These are phyloP conservation scores for Eurystomus gularis DNA, from an alignment of 2,113 vertebrate species.

Conservation along the genomic window DNA sequence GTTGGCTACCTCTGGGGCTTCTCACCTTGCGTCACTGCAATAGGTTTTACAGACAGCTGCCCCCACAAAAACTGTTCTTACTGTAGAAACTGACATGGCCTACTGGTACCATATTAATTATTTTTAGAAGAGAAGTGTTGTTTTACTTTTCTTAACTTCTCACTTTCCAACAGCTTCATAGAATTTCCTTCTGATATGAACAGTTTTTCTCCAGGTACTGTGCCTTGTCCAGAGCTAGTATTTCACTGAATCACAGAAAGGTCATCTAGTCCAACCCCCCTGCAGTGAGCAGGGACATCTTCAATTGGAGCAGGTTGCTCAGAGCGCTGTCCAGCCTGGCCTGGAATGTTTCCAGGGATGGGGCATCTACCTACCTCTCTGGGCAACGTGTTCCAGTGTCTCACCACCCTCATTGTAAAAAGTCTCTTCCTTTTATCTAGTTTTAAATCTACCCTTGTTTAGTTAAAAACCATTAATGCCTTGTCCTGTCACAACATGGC, in stretches of 20 bases:
- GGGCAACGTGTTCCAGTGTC: background rate
- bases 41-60: background rate
- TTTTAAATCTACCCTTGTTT: background rate
- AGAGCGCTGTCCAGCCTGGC: background rate
- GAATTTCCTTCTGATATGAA: background rate
- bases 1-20: background rate
- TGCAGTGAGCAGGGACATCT: background rate
- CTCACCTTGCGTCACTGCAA: background rate
- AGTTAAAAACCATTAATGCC: background rate
- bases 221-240: background rate
- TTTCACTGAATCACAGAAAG: background rate
- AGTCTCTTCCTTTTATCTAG: too few species aligned
- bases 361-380: too few species aligned
- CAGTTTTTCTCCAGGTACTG: background rate
- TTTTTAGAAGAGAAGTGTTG: background rate
- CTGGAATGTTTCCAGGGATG: background rate
- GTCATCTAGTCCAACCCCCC: background rate
- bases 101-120: background rate
- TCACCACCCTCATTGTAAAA: background rate
- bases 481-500: fast-evolving
- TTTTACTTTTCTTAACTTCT: background rate
- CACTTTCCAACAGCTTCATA: background rate
- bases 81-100: background rate
- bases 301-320: background rate
- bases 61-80: background rate